Percentiles rank a stretch among this genome's conserved stretches.
Conservation (phyloP, 2,797 vertebrate genomes). For the Gymnopithys bicolor region DNA sequence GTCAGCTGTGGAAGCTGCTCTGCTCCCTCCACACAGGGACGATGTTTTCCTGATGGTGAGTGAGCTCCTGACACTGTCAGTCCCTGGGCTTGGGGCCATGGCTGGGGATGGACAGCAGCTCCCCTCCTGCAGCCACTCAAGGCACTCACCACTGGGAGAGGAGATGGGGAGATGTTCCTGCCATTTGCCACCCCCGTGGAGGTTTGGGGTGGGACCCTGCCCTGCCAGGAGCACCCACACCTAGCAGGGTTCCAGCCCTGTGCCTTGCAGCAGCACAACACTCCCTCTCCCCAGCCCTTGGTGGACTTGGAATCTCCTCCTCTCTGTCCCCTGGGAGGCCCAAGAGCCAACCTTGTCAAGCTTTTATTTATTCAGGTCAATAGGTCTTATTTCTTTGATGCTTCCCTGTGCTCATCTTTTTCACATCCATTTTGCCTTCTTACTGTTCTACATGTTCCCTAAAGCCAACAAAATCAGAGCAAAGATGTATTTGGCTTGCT, state of each 20-base stretch:
- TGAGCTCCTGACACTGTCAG: rapidly evolving
- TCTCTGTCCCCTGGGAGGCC: neutral
- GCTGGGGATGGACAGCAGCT: neutral
- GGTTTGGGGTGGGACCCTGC: neutral
- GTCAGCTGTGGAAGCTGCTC: rapidly evolving
- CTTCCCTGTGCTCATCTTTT: neutral
- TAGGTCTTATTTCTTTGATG: neutral
- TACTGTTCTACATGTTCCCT: neutral
- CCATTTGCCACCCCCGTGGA: rapidly evolving
- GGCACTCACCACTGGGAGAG: rapidly evolving
- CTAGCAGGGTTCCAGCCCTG: neutral
- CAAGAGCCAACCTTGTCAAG: neutral
- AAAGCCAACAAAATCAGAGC: neutral
- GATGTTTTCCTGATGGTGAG: rapidly evolving
- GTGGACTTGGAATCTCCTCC: neutral
- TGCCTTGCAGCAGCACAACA: rapidly evolving
- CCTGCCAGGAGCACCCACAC: neutral
- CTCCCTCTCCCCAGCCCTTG: neutral
- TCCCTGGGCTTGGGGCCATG: rapidly evolving
- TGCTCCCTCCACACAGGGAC: neutral
- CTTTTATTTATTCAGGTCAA: neutral
- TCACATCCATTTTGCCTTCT: neutral
- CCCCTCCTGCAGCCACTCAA: neutral
- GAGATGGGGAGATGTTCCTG: neutral
- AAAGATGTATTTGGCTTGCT: neutral